Percentiles rank a stretch among this genome's conserved stretches.
phyloP scores from a whole-genome alignment of 2,113 vertebrate species.

The Pangasianodon hypophthalmus region DNA sequence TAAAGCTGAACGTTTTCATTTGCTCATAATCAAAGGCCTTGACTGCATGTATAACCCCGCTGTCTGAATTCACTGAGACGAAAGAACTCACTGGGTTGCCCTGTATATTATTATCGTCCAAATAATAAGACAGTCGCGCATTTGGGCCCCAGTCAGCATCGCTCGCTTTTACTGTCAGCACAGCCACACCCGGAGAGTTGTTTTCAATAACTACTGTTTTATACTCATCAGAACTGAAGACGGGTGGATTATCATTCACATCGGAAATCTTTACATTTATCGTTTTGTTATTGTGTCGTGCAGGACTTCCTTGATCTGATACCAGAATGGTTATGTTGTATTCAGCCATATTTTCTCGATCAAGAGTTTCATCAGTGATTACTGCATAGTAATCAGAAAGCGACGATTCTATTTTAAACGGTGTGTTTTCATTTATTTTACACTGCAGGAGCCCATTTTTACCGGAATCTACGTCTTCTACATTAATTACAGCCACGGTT shows the following conservation, averaged over 20 bases:
- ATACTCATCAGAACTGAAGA: conserved; percentile 46
- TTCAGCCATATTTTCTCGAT: conserved; percentile 51
- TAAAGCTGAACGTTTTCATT: conserved; percentile 65
- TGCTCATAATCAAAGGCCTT: conserved; percentile 69
- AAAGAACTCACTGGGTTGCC: conserved; percentile 41
- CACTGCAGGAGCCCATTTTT: conserved; percentile 55
- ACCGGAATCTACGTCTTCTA: conserved; percentile 57
- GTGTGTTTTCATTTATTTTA: conserved; percentile 40
- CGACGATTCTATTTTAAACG: conserved; percentile 52
- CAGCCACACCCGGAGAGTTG: conserved; percentile 48
- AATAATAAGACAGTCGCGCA: conserved; percentile 51
- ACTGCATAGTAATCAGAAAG: conserved; percentile 61
- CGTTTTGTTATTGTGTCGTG: conserved; percentile 59
- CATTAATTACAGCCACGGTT: conserved; percentile 56
- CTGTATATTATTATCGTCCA: conserved; percentile 33
- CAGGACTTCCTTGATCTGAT: conserved; percentile 35
- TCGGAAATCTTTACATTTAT: conserved; percentile 66
- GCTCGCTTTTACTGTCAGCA: conserved; percentile 46
- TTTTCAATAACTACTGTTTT: conserved; percentile 46
- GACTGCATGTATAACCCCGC: conserved; percentile 61
- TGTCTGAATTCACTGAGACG: conserved; percentile 66
- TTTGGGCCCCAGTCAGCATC: conserved; percentile 53
- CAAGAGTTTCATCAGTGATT: conserved; percentile 54
- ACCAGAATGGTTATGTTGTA: conserved; percentile 57
- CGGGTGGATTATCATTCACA: conserved; percentile 71